Evolutionary conservation across 2,113 vertebrate species (phyloP), one percentile per base, ranked within the genome.

Genomic region (Campylomormyrus tamandua): DNA sequence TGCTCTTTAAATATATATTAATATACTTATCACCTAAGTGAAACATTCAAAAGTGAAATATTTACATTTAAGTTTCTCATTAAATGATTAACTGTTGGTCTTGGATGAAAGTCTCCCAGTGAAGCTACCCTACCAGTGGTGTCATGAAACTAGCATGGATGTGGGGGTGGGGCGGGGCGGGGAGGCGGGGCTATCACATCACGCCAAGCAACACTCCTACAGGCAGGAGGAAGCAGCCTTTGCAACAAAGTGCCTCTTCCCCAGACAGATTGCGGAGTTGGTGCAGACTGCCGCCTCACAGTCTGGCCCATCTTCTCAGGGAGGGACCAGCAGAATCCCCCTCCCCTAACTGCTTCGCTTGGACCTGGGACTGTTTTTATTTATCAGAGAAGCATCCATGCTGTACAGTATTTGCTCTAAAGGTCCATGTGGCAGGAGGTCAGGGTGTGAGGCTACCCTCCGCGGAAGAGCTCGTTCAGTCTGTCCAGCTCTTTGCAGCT

Each of bases 401-500:
- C 91, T 90, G 94, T 87, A 93, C 92, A 89, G 62, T 52, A 62
- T 90, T 88, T 80, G 83, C 42, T 83, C 48, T 91, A 90, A 91
- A 93, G 92, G 4, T 62, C 2, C 27, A 58, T 31, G 15, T 58
- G 15, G 39, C 39, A 90, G 92, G 91, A n/a, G 91, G 92, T 91
- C 89, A 91, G 0, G 1, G 87, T 89, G 89, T 19, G 52, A 87
- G 56, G 90, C 98, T 96, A 99, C 94, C 96, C 98, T 24, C 96
- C 98, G 92, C 97, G 96, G 92, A 97, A 99, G 90, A 99, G 93
- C 91, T 96, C 97, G 90, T 97, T 99, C 94, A 99, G 95, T 94
- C 97, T 96, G 91, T 99, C 97, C 52, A 99, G 91, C 90, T 99
- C 97, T 94, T 96, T 98, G 95, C 98, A 99, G 97, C 97, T 99